Evolutionary conservation across 2,888 invertebrate genomes (phyloP).

Genomic region (Lymantria dispar): DNA sequence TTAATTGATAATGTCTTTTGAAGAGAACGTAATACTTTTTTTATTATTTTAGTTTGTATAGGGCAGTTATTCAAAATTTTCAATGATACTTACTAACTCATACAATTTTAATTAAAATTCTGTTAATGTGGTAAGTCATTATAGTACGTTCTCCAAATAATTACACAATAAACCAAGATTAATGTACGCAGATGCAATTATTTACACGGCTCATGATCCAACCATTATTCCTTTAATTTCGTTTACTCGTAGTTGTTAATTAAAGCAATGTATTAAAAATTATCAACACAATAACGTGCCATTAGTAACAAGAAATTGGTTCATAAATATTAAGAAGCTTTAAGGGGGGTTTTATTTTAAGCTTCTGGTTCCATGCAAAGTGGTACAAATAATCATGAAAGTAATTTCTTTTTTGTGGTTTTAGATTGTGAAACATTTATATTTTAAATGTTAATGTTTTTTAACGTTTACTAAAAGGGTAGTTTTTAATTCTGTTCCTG

Average conservation of each 20-base stretch:
- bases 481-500: too few relatives aligned
- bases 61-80: too few relatives aligned
- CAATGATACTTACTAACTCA: too few relatives aligned
- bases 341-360: constrained; percentile 47
- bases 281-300: constrained; percentile 45
- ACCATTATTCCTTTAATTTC: constrained; percentile 29
- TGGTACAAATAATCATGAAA: constrained; percentile 36
- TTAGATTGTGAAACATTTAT: constrained; percentile 10
- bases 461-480: too few relatives aligned
- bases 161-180: constrained; percentile 4
- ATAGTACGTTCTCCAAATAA: neutral
- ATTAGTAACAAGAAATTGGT: constrained; percentile 52
- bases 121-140: neutral
- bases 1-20: too few relatives aligned
- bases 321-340: constrained; percentile 57
- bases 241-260: constrained; percentile 32
- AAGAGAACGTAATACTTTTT: too few relatives aligned
- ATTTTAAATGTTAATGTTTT: constrained; percentile 15
- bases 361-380: constrained; percentile 48
- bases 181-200: constrained; percentile 15
- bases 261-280: constrained; percentile 47
- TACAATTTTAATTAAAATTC: too few relatives aligned
- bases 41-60: too few relatives aligned
- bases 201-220: constrained; percentile 17
- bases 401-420: constrained; percentile 21